A percentile compares a stretch with the other conserved stretches of the same genome.
phyloP scores from a whole-genome alignment of 2,113 vertebrate genomes.

The Cinclus mexicanus region DNA sequence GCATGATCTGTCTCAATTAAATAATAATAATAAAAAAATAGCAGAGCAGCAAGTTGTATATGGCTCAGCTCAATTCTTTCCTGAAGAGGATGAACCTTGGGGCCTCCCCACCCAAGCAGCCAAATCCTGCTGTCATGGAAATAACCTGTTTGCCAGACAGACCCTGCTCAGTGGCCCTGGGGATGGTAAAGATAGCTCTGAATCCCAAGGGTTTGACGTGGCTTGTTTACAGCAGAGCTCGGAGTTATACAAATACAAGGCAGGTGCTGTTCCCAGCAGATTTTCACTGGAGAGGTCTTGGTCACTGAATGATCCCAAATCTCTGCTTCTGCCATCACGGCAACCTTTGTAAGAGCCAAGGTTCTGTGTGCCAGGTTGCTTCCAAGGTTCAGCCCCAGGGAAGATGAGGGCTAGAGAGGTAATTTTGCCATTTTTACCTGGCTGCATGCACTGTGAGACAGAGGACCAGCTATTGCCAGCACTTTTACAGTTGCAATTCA shows the following conservation, averaged over 20 bases:
- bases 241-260: neutral
- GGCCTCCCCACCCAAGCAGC: neutral
- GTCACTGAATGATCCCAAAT: neutral
- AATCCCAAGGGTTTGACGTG: neutral
- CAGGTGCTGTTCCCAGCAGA: neutral
- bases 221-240: constrained; percentile 22
- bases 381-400: neutral
- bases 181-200: neutral
- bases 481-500: neutral
- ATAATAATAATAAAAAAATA: neutral
- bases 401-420: neutral
- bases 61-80: neutral
- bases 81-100: neutral
- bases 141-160: neutral
- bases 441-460: neutral
- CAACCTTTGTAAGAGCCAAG: neutral
- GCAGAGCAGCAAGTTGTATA: neutral
- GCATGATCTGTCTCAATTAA: neutral
- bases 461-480: neutral
- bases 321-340: neutral
- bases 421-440: neutral
- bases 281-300: neutral
- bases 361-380: neutral
- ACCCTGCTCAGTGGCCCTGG: neutral
- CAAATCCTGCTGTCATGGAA: neutral